Base-by-base conservation (phyloP, 2,888 invertebrate species). In the Crepidodera aurea region DNA sequence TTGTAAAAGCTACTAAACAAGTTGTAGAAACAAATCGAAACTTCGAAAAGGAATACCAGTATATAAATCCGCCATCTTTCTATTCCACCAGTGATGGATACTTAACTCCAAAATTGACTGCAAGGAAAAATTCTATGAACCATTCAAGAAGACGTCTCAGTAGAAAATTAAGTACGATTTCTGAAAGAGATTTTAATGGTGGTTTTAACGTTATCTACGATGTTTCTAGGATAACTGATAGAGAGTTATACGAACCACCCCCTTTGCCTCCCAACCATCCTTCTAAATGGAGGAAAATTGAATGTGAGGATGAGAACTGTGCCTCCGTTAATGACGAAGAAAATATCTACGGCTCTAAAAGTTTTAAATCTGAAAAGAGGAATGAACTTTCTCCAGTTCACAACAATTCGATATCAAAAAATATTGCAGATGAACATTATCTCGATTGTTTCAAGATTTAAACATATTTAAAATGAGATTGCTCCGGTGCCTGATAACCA, bases 81-180 rank as follows among this genome's bases (percentile, higher is more conserved):
- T 62, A 60, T 27, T 60, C 65, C 0, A 62, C 44, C 18, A 65
- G 65, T 16, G 62, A 62, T 4, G 65, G 65, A 2, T 65, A 65
- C 56, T 53, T 65, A n/a, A 60, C 53, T 5, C 62, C 65, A 15
- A 62, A 50, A 25, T 15, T 59, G 19, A 59, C 59, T 19, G 53
- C 46, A 1, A 56, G 39, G 12, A 32, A 57, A 22, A 51, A 50
- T 18, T 44, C 51, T 10, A 3, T 34, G n/a, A 40, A 18, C 7
- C 6, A 25, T 25, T 29, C 44, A 4, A 58, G 50, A 27, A 53
- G 58, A 42, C 40, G 27, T 15, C 25, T 25, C 4, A 51, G 51
- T 42, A 42, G 55, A 32, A 54, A 51, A 5, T 51, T 64, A 19
- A 60, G 57, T 53, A 60, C 60, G 1, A 60, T 64, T 7, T 56